Conservation (phyloP, 2,797 vertebrate species). For the Acanthurus lineatus region DNA sequence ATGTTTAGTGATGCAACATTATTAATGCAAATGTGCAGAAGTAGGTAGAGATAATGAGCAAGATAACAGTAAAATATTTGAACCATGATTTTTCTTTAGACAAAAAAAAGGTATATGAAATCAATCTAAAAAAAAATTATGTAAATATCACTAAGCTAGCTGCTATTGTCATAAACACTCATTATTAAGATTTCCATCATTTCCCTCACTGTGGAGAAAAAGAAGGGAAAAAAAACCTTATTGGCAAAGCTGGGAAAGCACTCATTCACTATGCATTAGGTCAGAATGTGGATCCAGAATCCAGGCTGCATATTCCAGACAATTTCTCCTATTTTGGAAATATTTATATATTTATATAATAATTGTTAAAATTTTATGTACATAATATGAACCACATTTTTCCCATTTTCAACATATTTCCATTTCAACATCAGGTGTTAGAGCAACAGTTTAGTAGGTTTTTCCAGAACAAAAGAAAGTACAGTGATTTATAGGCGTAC, state of each 20-base stretch:
- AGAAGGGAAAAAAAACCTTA: not conserved
- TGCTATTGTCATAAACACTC: not conserved
- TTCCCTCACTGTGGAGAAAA: constrained; percentile 15
- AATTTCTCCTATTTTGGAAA: not conserved
- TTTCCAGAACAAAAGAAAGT: constrained; percentile 12
- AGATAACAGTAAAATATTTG: not conserved
- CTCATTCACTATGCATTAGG: constrained; percentile 10
- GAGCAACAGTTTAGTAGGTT: constrained; percentile 27
- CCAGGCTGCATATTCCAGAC: constrained; percentile 18
- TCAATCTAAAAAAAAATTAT: not conserved
- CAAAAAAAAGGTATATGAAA: constrained; percentile 8
- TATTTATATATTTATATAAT: not conserved
- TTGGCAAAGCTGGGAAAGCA: not conserved
- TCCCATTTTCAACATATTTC: not conserved
- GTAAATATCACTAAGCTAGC: not conserved
- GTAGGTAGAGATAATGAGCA: not conserved
- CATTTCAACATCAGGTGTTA: not conserved
- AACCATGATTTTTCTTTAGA: not conserved
- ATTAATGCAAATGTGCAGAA: constrained; percentile 13
- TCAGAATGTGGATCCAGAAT: constrained; percentile 26
- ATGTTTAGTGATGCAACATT: constrained; percentile 2
- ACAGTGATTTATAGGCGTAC: not conserved
- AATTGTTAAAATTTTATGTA: not conserved
- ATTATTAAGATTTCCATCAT: constrained; percentile 14
- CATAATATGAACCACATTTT: not conserved